phyloP scores from a whole-genome alignment of 2,797 vertebrate species.

The Sebastes itinus region DNA sequence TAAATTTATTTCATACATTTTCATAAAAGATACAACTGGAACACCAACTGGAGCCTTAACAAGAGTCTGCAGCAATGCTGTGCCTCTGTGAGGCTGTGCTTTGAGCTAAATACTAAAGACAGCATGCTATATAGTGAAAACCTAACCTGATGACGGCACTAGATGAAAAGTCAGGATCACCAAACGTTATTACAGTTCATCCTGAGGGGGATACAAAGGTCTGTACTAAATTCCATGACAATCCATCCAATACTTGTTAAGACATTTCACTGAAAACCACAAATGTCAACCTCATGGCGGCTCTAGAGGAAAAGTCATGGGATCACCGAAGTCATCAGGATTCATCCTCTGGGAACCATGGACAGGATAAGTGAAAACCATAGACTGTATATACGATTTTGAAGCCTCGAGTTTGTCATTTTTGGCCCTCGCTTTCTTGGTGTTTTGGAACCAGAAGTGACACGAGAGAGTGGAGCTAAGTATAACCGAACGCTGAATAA shows the following conservation, averaged over 20 bases:
- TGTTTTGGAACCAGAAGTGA: no score
- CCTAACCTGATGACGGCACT: background rate
- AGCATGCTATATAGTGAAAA: background rate
- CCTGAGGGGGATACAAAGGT: background rate
- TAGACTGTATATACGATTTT: no score
- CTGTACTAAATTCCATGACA: background rate
- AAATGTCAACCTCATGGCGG: background rate
- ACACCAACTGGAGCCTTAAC: background rate
- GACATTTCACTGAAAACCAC: background rate
- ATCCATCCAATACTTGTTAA: background rate
- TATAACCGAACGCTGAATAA: no score
- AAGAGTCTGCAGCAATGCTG: background rate
- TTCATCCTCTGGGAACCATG: background rate
- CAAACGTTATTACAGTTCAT: no score
- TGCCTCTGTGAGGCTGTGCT: background rate
- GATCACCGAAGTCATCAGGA: background rate
- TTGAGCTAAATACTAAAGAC: background rate
- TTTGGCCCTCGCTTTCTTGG: no score
- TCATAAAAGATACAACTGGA: background rate
- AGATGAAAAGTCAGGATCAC: no score
- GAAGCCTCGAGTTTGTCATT: no score
- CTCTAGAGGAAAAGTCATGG: background rate
- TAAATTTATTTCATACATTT: background rate
- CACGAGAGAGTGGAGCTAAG: no score
- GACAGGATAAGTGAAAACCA: background rate